A percentile compares a stretch with the other conserved stretches of the same genome.
phyloP scores from a whole-genome alignment of 2,888 invertebrate genomes.

The Smittia aterrima region DNA sequence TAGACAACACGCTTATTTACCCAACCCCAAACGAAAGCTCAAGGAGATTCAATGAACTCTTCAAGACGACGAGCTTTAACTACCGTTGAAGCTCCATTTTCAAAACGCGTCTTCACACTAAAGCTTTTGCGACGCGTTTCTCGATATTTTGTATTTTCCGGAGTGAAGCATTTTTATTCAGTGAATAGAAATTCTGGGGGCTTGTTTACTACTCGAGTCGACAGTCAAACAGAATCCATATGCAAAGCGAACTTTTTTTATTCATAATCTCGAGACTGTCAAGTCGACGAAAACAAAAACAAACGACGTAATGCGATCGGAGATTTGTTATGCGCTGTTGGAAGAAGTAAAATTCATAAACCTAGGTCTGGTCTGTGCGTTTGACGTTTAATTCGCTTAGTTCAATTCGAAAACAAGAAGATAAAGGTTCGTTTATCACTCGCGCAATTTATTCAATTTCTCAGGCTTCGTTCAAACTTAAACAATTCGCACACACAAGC shows the following conservation, averaged over 20 bases:
- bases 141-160: background rate
- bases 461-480: no score
- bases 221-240: no score
- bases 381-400: no score
- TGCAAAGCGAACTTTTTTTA: no score
- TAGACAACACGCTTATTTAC: background rate
- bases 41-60: constrained; percentile 3
- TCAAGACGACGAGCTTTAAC: background rate
- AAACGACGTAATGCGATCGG: background rate
- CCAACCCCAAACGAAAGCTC: background rate
- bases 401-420: no score
- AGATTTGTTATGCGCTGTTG: no score
- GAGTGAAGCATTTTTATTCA: background rate
- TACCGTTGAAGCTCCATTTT: background rate
- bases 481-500: no score
- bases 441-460: no score
- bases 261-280: background rate
- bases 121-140: background rate
- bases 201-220: background rate
- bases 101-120: background rate
- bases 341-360: no score
- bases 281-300: constrained; percentile 11
- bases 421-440: no score
- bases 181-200: constrained; percentile 10
- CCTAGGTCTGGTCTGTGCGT: no score